phyloP scores from a whole-genome alignment of 1,140 invertebrate genomes.

The Bombus pyrosoma region DNA sequence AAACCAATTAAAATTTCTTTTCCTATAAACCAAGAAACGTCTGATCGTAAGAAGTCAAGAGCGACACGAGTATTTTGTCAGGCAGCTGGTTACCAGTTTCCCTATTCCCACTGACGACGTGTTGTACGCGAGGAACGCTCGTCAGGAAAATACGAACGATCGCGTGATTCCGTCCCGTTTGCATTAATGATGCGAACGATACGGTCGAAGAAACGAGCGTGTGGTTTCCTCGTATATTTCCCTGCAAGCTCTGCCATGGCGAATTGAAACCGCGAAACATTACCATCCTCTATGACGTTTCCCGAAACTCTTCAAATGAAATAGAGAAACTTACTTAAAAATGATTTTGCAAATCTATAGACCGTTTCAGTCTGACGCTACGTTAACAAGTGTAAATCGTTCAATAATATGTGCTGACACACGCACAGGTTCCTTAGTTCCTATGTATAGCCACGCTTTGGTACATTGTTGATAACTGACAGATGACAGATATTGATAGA shows the following conservation, averaged over 20 bases:
- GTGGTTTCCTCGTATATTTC: slow-evolving; percentile 19
- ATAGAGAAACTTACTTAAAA: no score
- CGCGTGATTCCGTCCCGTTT: slow-evolving; percentile 16
- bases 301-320: no score
- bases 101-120: background rate
- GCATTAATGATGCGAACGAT: slow-evolving; percentile 31
- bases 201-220: background rate
- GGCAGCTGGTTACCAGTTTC: background rate
- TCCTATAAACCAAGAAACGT: background rate
- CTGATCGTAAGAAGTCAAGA: background rate
- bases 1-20: no score
- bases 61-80: background rate
- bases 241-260: background rate
- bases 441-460: background rate
- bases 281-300: background rate
- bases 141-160: background rate
- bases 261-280: background rate
- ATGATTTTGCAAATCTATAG: no score
- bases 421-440: background rate
- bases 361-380: no score
- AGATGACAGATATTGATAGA: background rate
- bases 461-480: background rate
- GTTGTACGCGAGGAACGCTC: background rate
- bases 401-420: background rate
- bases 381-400: no score